Conservation (phyloP, 2,113 vertebrate genomes). For the Erythrocercus mccallii region DNA sequence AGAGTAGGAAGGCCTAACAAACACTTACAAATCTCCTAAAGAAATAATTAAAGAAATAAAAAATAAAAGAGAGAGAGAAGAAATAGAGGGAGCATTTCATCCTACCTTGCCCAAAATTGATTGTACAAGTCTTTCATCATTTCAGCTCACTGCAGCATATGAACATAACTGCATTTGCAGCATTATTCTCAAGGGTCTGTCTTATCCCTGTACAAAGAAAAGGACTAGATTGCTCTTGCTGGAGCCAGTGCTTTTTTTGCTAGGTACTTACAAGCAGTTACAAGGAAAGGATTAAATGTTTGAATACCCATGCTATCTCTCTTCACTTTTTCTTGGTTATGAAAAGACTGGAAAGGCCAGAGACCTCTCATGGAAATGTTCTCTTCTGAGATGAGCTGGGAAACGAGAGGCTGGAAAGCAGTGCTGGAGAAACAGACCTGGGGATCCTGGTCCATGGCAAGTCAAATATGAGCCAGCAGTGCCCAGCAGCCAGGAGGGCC, state of each 20-base stretch:
- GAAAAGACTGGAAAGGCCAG: background rate
- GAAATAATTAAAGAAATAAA: background rate
- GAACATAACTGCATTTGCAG: background rate
- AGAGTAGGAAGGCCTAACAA: background rate
- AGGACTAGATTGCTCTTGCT: background rate
- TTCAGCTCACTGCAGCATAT: background rate
- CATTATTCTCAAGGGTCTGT: background rate
- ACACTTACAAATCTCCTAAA: background rate
- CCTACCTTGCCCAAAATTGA: background rate
- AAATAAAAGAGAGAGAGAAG: background rate
- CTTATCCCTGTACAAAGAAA: background rate
- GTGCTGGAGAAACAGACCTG: background rate
- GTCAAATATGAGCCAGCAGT: rapidly evolving
- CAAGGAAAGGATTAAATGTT: background rate
- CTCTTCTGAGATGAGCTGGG: background rate
- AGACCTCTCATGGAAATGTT: background rate
- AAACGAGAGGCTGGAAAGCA: background rate
- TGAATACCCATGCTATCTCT: background rate
- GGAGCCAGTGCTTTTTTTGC: background rate
- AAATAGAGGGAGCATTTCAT: background rate
- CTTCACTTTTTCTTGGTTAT: background rate
- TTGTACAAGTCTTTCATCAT: background rate
- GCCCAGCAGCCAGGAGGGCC: background rate
- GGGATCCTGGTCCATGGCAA: background rate
- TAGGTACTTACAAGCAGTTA: background rate